A percentile compares a stretch with the other conserved stretches of the same genome.
phyloP scores from a whole-genome alignment of 37 sponge, comb jelly and placozoan species.

The Halichondria panicea region DNA sequence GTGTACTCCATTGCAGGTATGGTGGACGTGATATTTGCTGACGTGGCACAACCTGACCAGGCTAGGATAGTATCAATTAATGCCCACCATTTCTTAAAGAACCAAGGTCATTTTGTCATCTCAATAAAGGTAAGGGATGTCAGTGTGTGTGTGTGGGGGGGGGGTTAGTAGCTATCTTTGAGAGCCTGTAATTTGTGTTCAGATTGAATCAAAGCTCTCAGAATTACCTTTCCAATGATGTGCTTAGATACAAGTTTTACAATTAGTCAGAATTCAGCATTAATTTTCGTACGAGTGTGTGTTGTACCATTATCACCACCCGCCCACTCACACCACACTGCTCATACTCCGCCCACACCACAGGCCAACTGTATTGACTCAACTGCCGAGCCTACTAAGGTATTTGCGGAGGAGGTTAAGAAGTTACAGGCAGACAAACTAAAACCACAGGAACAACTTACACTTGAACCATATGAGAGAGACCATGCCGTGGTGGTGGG shows the following conservation, averaged over 20 bases:
- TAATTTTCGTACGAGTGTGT: not conserved
- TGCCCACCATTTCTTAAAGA: slow-evolving; percentile 93
- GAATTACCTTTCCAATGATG: not conserved
- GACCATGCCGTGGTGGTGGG: slow-evolving; percentile 99
- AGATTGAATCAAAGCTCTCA: not conserved
- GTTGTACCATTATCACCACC: not conserved
- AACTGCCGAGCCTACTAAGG: slow-evolving; percentile 95
- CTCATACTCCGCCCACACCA: not conserved
- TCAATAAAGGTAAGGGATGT: slow-evolving; percentile 84
- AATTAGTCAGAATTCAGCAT: not conserved
- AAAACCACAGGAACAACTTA: slow-evolving; percentile 97
- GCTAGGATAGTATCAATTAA: slow-evolving; percentile 96
- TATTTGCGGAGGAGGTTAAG: slow-evolving; percentile 98
- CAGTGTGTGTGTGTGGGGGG: not conserved
- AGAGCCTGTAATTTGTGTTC: not conserved
- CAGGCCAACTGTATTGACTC: slow-evolving; percentile 99
- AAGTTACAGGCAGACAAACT: slow-evolving; percentile 93
- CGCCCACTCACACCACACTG: not conserved
- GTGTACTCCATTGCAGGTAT: slow-evolving; percentile 76
- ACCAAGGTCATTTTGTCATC: slow-evolving; percentile 96
- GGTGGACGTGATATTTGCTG: slow-evolving; percentile 98
- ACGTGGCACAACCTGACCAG: slow-evolving; percentile 99
- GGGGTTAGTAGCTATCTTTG: not conserved
- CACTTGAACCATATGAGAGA: slow-evolving; percentile 97
- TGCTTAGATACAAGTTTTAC: not conserved